Evolutionary conservation across 2,113 vertebrate species (phyloP), one percentile per base, ranked within the genome.

Genomic region (Muntiacus reevesi): DNA sequence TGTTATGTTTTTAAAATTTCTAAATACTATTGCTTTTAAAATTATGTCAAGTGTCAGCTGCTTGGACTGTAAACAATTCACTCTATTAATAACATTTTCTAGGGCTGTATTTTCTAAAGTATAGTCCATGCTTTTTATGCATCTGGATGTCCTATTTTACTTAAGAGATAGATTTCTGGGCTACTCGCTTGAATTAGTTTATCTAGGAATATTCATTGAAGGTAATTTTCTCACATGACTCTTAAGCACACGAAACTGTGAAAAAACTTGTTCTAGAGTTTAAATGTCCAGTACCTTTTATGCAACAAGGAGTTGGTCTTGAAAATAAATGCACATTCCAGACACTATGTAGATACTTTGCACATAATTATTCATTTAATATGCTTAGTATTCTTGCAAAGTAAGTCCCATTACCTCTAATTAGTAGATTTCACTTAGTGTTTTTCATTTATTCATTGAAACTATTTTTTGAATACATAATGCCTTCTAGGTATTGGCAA

Each of bases 351-450:
- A 89, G 64, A 3, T 91, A 16, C 40, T 93, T 81, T 54, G 52
- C 15, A 82, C 30, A 52, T 81, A 5, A 16, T 85, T 11, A 89
- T 2, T 90, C 11, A 90, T 59, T 89, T 28, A 67, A 86, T 87
- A 83, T 85, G 88, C 27, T 95, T 13, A 93, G n/a, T 62, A 88
- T 76, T 94, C 17, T 94, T 85, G 15, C 3, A 96, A 87, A 93
- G 25, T 82, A 81, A 47, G 7, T 30, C 5, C 21, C 2, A 45
- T 60, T 21, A 59, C n/a, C 19, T 79, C 7, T 47, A 64, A 59
- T n/a, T 89, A 60, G 25, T 47, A 55, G 43, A 59, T 57, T 78
- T 45, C 0, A 3, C 1, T 74, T 88, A 43, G 8, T 52, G 7
- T 82, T 57, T 60, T 82, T 91, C 54, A 81, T 64, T 59, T 93